Percentiles rank a stretch among this genome's conserved stretches.
phyloP scores from a whole-genome alignment of 64 coral and sea anemone genomes.

The Hydrozoanthus tunicans region DNA sequence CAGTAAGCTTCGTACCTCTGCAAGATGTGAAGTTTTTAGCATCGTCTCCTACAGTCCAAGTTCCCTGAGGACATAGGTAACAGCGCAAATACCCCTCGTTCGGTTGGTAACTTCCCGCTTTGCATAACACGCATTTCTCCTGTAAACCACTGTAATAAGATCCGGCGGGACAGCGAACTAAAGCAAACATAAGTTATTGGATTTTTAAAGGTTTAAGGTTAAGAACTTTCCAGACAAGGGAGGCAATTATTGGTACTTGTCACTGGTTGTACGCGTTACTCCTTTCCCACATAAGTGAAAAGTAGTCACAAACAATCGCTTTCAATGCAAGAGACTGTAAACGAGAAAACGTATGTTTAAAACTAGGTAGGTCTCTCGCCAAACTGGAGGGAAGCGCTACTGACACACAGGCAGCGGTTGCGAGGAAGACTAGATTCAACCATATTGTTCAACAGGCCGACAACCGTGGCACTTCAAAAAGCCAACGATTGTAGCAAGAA shows the following conservation, averaged over 20 bases:
- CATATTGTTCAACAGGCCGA: no score
- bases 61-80: slow-evolving; percentile 74
- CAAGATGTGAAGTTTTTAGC: slow-evolving; percentile 95
- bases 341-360: no score
- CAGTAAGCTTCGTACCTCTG: slow-evolving; percentile 54
- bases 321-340: no score
- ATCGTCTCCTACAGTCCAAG: slow-evolving; percentile 85
- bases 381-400: no score
- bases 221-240: not conserved
- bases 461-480: no score
- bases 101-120: slow-evolving; percentile 78
- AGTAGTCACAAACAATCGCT: no score
- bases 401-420: no score
- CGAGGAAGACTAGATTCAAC: no score
- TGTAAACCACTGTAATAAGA: slow-evolving; percentile 73
- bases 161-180: slow-evolving; percentile 91
- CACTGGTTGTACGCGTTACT: no score
- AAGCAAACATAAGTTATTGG: not conserved
- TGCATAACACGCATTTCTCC: slow-evolving; percentile 82
- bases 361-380: no score
- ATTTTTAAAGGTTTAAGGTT: not conserved
- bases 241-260: not conserved
- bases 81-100: slow-evolving; percentile 81
- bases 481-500: no score
- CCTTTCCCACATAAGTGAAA: no score